These are phyloP conservation scores for Piliocolobus tephrosceles DNA, from an alignment of 2,113 vertebrate genomes.

Conservation along the genomic window DNA sequence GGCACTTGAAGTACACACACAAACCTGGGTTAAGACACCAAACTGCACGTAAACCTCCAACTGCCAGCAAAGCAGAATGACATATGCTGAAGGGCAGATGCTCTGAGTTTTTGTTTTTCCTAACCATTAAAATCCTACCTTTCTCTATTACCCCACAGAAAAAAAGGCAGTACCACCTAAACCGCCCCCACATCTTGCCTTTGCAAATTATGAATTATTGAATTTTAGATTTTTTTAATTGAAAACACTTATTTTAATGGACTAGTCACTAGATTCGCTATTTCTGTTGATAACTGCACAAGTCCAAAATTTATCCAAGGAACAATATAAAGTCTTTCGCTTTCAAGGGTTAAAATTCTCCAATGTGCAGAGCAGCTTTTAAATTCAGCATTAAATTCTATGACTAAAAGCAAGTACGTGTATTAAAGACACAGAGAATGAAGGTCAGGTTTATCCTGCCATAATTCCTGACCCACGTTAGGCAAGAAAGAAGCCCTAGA, in stretches of 20 bases:
- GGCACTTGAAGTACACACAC: not conserved
- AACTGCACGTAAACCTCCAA: not conserved
- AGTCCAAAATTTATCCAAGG: not conserved
- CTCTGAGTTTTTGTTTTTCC: not conserved
- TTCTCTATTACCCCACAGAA: not conserved
- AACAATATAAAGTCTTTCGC: too few species aligned
- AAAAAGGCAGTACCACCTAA: not conserved
- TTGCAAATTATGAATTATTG: not conserved
- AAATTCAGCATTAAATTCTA: not conserved
- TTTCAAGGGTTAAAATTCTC: not conserved
- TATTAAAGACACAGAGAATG: rapidly evolving
- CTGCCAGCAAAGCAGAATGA: not conserved
- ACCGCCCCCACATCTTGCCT: not conserved
- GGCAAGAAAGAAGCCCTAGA: not conserved
- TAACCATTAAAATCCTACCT: not conserved
- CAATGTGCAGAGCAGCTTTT: not conserved
- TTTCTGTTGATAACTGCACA: not conserved
- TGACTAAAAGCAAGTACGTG: not conserved
- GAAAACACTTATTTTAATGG: not conserved
- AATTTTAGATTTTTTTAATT: not conserved
- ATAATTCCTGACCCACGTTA: rapidly evolving
- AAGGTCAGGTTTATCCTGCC: not conserved
- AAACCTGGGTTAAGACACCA: not conserved
- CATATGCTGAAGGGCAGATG: not conserved
- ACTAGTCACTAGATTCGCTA: not conserved